Conservation (phyloP, 2,113 vertebrate species). For the Scartelaos histophorus region DNA sequence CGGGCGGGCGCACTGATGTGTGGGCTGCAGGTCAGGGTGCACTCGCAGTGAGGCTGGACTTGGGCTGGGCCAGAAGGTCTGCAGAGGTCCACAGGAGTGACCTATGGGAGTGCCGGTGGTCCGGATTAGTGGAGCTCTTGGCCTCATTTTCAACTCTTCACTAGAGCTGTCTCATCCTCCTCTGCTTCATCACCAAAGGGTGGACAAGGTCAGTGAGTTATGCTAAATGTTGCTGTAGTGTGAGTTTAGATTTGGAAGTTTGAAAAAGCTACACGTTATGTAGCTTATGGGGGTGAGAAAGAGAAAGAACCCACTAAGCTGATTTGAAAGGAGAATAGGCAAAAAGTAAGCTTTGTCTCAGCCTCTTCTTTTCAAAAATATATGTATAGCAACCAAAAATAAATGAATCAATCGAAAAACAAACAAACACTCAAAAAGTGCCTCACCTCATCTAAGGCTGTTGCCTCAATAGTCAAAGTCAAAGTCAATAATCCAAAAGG, state of each 20-base stretch:
- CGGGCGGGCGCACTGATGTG: neutral
- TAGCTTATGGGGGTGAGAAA: no score
- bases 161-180: neutral
- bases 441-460: no score
- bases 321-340: no score
- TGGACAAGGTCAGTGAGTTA: slow-evolving; percentile 23
- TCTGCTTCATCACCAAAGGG: slow-evolving; percentile 5
- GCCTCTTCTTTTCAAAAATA: no score
- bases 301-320: no score
- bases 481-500: no score
- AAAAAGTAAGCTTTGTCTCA: no score
- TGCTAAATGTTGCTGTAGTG: slow-evolving; percentile 12
- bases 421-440: no score
- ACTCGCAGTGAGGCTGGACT: neutral
- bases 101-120: slow-evolving; percentile 4
- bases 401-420: no score
- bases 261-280: neutral
- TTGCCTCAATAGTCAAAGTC: no score
- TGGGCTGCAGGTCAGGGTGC: neutral
- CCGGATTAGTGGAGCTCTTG: slow-evolving; percentile 18
- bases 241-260: neutral
- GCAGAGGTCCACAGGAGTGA: slow-evolving; percentile 12
- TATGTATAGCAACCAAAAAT: no score
- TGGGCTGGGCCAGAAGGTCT: slow-evolving; percentile 17
- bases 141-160: slow-evolving; percentile 14